Conservation (phyloP, 1,140 invertebrate genomes). For the Chelonus insularis region DNA sequence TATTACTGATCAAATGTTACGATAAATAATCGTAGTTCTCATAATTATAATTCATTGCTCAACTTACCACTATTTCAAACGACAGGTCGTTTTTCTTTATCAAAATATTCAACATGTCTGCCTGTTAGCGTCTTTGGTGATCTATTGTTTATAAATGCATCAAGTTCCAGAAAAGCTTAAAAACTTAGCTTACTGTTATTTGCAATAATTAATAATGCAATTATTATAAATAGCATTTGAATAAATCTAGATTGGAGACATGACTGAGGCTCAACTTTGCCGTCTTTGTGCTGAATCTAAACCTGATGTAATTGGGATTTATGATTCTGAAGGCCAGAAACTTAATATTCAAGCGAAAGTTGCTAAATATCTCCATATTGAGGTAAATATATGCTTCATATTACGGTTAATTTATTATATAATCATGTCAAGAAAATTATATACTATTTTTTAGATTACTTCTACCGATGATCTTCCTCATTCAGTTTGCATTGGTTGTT, state of each 20-base stretch:
- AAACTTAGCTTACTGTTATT: constrained; percentile 4
- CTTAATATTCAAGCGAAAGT: constrained; percentile 56
- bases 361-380: constrained; percentile 57
- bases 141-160: constrained; percentile 41
- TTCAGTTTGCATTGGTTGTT: constrained; percentile 55
- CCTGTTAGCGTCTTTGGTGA: constrained; percentile 37
- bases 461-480: constrained; percentile 50
- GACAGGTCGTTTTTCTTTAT: no score
- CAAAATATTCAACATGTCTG: constrained; percentile 42
- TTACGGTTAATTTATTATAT: no score
- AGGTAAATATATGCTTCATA: no score
- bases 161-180: constrained; percentile 6
- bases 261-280: constrained; percentile 54
- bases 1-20: no score
- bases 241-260: constrained; percentile 22
- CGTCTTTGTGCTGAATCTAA: constrained; percentile 61
- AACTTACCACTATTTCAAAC: no score
- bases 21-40: no score
- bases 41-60: no score
- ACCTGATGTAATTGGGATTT: constrained; percentile 54
- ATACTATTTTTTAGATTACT: constrained; percentile 47
- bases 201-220: not conserved
- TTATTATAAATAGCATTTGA: not conserved
- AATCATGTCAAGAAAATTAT: no score
- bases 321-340: constrained; percentile 56